Evolutionary conservation across 1,140 invertebrate genomes (phyloP), one percentile per base, ranked within the genome.

Genomic region (Trachymyrmex cornetzi): DNA sequence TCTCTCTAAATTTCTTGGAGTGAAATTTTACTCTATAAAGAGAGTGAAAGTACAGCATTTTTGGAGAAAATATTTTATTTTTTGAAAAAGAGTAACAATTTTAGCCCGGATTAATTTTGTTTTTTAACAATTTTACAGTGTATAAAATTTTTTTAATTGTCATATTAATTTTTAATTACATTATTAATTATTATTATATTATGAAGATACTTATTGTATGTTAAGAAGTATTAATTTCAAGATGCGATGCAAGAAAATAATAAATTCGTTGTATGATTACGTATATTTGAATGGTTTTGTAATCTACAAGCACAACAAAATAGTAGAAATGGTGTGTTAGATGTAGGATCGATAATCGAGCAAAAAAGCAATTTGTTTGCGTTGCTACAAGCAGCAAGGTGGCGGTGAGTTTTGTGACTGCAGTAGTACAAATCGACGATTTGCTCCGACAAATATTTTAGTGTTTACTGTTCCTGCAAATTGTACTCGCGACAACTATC

Each of bases 391-490:
- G 48, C 61, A 50, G 72, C 38, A 85, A 77, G 38, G 71, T 22
- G 24, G 48, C 66, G 59, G 63, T n/a, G 50, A 59, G 66, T 82
- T 84, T 69, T 67, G 53, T 19, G 69, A 19, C 34, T 38, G 61
- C 84, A 77, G 63, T 61, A 24, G 63, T 48, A 64, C 48, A 30
- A 67, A 85, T 67, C 75, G 38, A 44, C 63, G 48, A 24, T 69
- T 77, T 79, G 22, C 24, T 55, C 50, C 24, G 50, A 61, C 75
- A 80, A 86, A 80, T 80, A 79, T 64, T 86, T 61, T 59, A 38
- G 66, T 79, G 75, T 80, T 85, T 59, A 59, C 53, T 16, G 24
- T 69, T 30, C 24, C 38, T 27, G 34, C 44, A 80, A 80, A 55
- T 48, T 48, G 66, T 44, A 77, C 59, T 79, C 74, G 50, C 53